Conservation (phyloP, 1,140 invertebrate species). For the Metopolophium dirhodum region DNA sequence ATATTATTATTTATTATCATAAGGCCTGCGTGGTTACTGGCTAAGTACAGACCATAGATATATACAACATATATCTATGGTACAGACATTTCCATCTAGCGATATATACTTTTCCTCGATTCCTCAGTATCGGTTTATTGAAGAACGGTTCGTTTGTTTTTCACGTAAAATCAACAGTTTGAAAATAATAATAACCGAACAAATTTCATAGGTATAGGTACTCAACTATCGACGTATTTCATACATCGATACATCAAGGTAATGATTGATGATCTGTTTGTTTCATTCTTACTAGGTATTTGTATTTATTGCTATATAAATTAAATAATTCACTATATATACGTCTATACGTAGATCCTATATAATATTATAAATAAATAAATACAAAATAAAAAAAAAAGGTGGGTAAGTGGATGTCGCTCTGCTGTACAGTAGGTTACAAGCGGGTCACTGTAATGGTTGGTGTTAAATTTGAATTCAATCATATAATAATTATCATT, state of each 20-base stretch:
- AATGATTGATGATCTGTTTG: constrained; percentile 33
- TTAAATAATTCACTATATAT: neutral
- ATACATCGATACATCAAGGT: neutral
- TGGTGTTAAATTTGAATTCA: no score
- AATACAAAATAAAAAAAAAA: neutral
- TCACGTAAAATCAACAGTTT: neutral
- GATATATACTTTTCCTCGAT: neutral
- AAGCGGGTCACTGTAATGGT: no score
- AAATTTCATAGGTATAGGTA: neutral
- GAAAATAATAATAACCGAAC: constrained; percentile 11
- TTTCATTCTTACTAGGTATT: neutral
- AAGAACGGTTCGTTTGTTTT: neutral
- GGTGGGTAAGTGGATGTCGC: no score
- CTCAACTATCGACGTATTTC: neutral
- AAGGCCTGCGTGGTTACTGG: neutral
- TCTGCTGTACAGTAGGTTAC: no score
- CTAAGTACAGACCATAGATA: neutral
- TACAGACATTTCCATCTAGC: neutral
- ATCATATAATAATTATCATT: no score
- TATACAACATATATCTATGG: no score
- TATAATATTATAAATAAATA: neutral
- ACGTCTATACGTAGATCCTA: no score
- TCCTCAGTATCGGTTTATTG: neutral
- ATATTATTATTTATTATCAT: neutral
- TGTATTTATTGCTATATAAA: neutral